Evolutionary conservation across 2,113 vertebrate species (phyloP), one percentile per base, ranked within the genome.

Genomic region (Aleadryas rufinucha): DNA sequence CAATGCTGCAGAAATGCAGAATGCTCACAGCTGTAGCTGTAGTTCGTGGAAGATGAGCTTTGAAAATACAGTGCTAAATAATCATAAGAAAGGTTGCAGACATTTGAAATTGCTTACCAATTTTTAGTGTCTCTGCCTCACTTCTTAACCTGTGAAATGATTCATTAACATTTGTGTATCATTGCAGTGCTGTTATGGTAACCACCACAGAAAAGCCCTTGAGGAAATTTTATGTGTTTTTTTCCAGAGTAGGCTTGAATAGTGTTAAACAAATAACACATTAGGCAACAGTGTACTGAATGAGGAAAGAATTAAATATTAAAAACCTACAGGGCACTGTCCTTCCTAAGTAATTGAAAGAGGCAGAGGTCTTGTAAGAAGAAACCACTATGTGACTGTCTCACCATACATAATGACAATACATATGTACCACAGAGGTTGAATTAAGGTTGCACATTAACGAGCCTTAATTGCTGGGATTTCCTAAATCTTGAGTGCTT

Each of bases 251-350:
- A 74, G 68, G 22, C 37, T 84, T 84, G 71, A 88, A 90, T 45
- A 44, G 19, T 16, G 17, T 56, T 87, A 59, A 8, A 74, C 86
- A 78, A 96, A 92, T 89, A 95, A 93, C 9, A 0, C 65, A 86
- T 86, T 84, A 84, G 42, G 27, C 63, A 95, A 68, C 66, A 61
- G 31, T 22, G 50, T 63, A 80, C 24, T 56, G 90, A 82, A 95
- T 70, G 78, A 68, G 54, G 49, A 70, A 87, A 77, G 39, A 88
- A 92, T 88, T 57, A 96, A 90, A 93, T 83, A 91, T 80, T 95
- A 72, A 95, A 91, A 54, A 81, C 41, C 18, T 91, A 70, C 45
- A 66, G 47, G 31, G 53, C 75, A 79, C 87, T 65, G 49, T 72
- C 87, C 59, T 91, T 93, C 66, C 56, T 87, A 85, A 83, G 84